phyloP scores from a whole-genome alignment of 2,888 invertebrate genomes.

The Tanytarsus gracilentus region DNA sequence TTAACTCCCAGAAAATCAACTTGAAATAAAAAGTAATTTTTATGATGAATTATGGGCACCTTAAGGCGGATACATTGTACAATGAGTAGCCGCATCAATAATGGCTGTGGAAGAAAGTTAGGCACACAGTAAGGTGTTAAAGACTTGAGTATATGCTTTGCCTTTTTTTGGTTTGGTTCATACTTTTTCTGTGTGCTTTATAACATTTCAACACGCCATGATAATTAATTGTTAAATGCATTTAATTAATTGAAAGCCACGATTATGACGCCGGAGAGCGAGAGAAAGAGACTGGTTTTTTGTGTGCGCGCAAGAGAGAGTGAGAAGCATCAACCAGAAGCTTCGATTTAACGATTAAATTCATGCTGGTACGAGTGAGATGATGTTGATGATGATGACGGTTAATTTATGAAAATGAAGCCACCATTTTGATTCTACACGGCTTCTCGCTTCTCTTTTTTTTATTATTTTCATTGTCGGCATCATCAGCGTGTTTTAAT shows the following conservation, averaged over 20 bases:
- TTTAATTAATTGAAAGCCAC: slow-evolving; percentile 29
- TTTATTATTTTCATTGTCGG: not conserved
- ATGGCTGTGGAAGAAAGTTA: no score
- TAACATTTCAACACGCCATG: slow-evolving; percentile 27
- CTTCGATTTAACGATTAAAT: slow-evolving; percentile 24
- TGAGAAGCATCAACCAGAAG: slow-evolving; percentile 22
- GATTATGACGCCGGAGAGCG: slow-evolving; percentile 19
- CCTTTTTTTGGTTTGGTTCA: not conserved
- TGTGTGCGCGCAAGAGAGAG: no score
- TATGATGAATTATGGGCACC: no score
- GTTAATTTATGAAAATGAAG: slow-evolving; percentile 20
- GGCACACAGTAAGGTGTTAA: no score
- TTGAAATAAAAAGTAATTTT: no score
- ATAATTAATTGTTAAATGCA: slow-evolving; percentile 29
- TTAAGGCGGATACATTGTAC: no score
- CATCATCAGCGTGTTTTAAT: not conserved
- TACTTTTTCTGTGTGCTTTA: not conserved
- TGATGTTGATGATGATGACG: slow-evolving; percentile 6
- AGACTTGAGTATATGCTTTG: not conserved
- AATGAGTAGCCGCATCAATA: no score
- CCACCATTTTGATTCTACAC: slow-evolving; percentile 20
- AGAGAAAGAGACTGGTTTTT: slow-evolving; percentile 5
- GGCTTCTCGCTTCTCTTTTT: not conserved
- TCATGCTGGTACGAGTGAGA: slow-evolving; percentile 17
- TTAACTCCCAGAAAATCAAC: no score